These are phyloP conservation scores for Aphelenchoides fujianensis DNA, from an alignment of 1,140 invertebrate genomes.

Conservation along the genomic window DNA sequence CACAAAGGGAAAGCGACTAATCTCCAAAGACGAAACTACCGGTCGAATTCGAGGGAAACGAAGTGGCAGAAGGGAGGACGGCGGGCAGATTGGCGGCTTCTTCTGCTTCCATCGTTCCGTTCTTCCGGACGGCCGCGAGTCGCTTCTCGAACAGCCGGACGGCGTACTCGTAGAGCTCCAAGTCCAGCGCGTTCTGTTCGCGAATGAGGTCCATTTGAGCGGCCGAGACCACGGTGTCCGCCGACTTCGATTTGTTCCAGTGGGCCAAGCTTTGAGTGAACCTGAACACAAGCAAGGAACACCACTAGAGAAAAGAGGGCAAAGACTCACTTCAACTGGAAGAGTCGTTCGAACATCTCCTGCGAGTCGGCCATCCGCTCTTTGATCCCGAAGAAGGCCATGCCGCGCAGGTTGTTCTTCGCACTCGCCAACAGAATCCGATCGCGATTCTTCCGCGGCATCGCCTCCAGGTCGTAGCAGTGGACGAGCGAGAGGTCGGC, in stretches of 20 bases:
- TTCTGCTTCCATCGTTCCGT: background rate
- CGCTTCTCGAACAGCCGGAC: constrained; percentile 80
- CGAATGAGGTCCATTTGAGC: constrained; percentile 75
- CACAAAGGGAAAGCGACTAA: too few relatives aligned
- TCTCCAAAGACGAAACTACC: too few relatives aligned
- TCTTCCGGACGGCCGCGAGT: constrained; percentile 65
- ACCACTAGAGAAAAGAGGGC: constrained; percentile 57
- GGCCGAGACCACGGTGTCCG: constrained; percentile 73
- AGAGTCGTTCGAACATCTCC: constrained; percentile 94
- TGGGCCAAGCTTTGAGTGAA: constrained; percentile 51
- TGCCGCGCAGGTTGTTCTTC: constrained; percentile 84
- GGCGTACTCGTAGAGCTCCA: constrained; percentile 89
- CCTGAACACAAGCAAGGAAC: constrained; percentile 58
- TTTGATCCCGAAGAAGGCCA: constrained; percentile 94
- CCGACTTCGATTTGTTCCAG: constrained; percentile 64
- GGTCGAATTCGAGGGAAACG: background rate
- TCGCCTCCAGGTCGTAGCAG: constrained; percentile 71
- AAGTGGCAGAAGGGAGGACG: constrained; percentile 10
- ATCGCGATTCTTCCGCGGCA: constrained; percentile 40
- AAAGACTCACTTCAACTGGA: constrained; percentile 77
- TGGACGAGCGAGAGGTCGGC: constrained; percentile 87
- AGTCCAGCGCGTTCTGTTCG: constrained; percentile 80
- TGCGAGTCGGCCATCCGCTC: constrained; percentile 90
- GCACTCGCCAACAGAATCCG: constrained; percentile 74
- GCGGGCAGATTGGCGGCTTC: background rate